Conservation (phyloP, 2,797 vertebrate genomes). For the Tauraco hartlaubi region DNA sequence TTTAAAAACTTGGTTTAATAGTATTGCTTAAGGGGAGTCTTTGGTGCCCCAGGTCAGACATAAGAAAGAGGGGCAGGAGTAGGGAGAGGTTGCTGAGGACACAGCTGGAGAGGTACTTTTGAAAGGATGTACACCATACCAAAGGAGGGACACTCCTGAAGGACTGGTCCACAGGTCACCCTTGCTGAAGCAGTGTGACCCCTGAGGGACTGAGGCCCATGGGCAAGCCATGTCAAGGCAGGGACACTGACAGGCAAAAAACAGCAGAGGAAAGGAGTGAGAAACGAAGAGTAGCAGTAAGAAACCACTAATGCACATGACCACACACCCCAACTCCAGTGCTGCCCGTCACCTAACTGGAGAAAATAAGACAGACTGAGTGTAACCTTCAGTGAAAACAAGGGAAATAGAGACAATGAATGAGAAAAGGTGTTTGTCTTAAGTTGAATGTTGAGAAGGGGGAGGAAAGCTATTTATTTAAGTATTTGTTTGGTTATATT, state of each 20-base stretch:
- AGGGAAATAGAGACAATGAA: background rate
- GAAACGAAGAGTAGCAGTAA: background rate
- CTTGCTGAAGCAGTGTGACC: rapidly evolving
- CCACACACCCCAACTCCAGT: background rate
- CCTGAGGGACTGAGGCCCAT: rapidly evolving
- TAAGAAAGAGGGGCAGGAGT: background rate
- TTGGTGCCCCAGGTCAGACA: background rate
- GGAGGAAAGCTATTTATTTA: background rate
- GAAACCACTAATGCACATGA: background rate
- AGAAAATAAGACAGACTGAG: background rate
- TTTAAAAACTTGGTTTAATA: background rate
- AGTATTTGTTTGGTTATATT: background rate
- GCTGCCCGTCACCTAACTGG: background rate
- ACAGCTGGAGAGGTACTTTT: background rate
- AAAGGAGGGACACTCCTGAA: background rate
- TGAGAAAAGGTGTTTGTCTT: background rate
- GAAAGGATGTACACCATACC: background rate
- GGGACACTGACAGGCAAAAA: background rate
- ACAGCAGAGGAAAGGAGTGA: background rate
- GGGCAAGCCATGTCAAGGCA: background rate
- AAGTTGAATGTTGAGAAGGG: background rate
- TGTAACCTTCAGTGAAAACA: background rate
- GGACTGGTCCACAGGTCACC: background rate
- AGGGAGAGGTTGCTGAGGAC: background rate
- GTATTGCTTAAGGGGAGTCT: background rate